Base-by-base conservation (phyloP, 2,797 vertebrate genomes). In the Anas bernieri region DNA sequence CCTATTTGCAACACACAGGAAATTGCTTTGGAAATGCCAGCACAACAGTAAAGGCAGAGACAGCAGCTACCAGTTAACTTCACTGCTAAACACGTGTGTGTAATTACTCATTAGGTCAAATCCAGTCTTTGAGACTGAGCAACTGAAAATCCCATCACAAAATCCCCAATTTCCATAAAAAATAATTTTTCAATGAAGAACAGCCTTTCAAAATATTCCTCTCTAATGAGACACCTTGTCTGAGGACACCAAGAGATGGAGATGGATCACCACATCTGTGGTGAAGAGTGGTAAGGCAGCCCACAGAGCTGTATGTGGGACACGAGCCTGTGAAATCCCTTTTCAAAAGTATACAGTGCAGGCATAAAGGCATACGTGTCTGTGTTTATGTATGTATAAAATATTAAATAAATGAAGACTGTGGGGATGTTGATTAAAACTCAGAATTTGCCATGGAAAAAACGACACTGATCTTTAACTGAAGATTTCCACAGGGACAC, bases 51-150 rank as follows among this genome's bases (percentile, higher is more conserved):
- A 61, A 50, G 28, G 13, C 46, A 5, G 59, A 45, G 28, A 11
- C 59, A 9, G 26, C 54, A 33, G 48, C 35, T 55, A n/a, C 15
- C 33, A 4, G 16, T 6, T 54, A 16, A 28, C 30, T 9, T 25
- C 54, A 9, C 31, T 3, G 20, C 69, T 35, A 10, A 30, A 41
- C 7, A 28, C 0, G 2, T 4, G 1, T 8, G 10, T 62, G 48
- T 17, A 28, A 56, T 26, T 64, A 55, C 43, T 74, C 3, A 0
- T 18, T 8, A 21, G 0, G 8, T 54, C 10, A 86, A 78, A 74
- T 25, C 7, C 28, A 23, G 3, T 13, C 72, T 43, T 28, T 31
- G 31, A 1, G 0, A 83, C 12, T 0, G 1, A 90, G 28, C 17
- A 28, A 76, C 17, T 25, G 17, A 61, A 75, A 79, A 18, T 7